Conservation (phyloP, 2,113 vertebrate genomes). For the Nycticryphes semicollaris region DNA sequence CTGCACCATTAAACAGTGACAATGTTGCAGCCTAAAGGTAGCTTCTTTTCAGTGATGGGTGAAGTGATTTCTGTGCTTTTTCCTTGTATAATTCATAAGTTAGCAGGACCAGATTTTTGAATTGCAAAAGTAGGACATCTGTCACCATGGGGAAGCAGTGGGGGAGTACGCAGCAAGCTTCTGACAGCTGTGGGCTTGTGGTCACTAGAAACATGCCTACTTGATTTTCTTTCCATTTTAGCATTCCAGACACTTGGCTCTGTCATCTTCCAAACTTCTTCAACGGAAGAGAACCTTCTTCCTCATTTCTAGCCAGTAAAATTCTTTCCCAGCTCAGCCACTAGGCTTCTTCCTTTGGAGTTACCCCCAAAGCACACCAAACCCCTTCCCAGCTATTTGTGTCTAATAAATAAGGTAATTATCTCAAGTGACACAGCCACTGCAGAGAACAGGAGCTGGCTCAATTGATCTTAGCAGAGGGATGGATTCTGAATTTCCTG, state of each 20-base stretch:
- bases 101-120: constrained; percentile 39
- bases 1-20: background rate
- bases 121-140: constrained; percentile 65
- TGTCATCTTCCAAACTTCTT: background rate
- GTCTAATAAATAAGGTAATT: background rate
- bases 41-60: constrained; percentile 37
- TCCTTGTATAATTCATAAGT: constrained; percentile 64
- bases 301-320: background rate
- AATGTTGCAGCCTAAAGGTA: constrained; percentile 42
- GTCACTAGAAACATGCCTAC: constrained; percentile 43
- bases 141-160: constrained; percentile 56
- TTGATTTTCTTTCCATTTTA: background rate
- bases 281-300: background rate
- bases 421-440: background rate
- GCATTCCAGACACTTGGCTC: background rate
- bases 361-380: background rate
- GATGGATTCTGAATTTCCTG: background rate
- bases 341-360: background rate
- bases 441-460: background rate
- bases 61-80: constrained; percentile 32
- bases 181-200: constrained; percentile 44
- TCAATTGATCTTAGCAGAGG: background rate
- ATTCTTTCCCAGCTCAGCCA: background rate
- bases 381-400: background rate
- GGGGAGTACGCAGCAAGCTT: background rate